Evolutionary conservation across 2,113 vertebrate species (phyloP).

Genomic region (human (Homo sapiens)): GRCh38 chr9:13718501-13719000

Average conservation of each 20-base stretch:
- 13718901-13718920: background rate
- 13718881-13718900: background rate
- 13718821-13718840: background rate
- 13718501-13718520: background rate
- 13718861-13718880: background rate
- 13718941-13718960: background rate
- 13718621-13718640: background rate
- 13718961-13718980: background rate
- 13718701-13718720: background rate
- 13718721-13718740: background rate
- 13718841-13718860: background rate
- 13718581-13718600: background rate
- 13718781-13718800: too few species aligned
- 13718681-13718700: background rate
- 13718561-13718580: background rate
- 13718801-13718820: background rate
- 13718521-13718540: background rate
- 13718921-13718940: background rate
- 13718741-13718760: background rate
- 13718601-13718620: background rate
- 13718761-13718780: background rate
- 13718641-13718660: background rate
- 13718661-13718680: background rate
- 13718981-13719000: background rate
- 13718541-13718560: background rate